Evolutionary conservation across 2,113 vertebrate genomes (phyloP).

Genomic region (Ammodramus savannarum): DNA sequence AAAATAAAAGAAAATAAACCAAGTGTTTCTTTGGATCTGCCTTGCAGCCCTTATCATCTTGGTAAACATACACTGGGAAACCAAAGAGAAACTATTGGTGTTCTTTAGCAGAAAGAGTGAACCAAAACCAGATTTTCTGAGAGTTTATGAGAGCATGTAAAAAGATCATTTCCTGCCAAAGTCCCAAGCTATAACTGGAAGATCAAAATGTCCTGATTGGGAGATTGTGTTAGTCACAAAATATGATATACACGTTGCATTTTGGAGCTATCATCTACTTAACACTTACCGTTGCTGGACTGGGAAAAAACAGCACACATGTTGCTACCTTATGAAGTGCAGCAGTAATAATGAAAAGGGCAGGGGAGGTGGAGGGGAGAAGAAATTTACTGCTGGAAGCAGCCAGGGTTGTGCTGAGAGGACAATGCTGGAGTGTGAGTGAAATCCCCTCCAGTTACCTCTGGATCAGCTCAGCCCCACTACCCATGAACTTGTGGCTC

Average conservation of each 20-base stretch:
- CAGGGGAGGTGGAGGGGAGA: neutral
- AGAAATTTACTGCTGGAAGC: neutral
- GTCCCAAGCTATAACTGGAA: constrained; percentile 25
- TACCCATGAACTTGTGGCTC: neutral
- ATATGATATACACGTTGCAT: constrained; percentile 19
- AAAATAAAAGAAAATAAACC: constrained; percentile 41
- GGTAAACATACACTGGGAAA: constrained; percentile 47
- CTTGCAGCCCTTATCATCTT: constrained; percentile 38
- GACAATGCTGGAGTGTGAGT: neutral
- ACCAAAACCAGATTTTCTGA: constrained; percentile 54
- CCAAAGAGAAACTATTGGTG: constrained; percentile 38
- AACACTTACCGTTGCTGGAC: constrained; percentile 48
- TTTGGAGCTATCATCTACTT: constrained; percentile 33
- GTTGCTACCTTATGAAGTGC: constrained; percentile 17
- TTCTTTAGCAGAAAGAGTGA: constrained; percentile 16
- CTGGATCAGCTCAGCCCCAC: neutral
- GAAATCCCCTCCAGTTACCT: constrained; percentile 1
- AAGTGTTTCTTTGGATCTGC: constrained; percentile 13
- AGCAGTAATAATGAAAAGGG: neutral
- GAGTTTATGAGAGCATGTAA: constrained; percentile 57
- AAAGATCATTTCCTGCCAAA: constrained; percentile 63
- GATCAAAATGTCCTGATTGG: constrained; percentile 61
- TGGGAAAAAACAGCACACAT: neutral
- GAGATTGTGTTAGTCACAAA: constrained; percentile 42
- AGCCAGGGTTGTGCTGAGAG: neutral